These are phyloP conservation scores for Plumapathes pennacea DNA, from an alignment of 92 coral and sea anemone species.

Conservation along the genomic window DNA sequence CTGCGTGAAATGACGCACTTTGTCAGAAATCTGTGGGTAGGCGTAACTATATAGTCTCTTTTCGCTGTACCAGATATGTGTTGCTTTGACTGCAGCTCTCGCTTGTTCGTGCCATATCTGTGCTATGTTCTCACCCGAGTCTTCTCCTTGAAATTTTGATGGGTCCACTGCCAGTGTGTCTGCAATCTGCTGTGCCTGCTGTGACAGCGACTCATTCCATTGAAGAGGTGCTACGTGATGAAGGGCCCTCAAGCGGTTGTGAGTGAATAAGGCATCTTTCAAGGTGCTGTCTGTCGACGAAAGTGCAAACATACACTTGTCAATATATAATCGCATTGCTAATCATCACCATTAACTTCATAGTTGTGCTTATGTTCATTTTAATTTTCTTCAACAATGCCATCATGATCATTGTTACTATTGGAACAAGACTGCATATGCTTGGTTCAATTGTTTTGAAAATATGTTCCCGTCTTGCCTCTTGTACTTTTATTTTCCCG, in stretches of 20 bases:
- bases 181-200: conserved; percentile 73
- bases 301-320: neutral
- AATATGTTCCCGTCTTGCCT: no score
- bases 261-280: conserved; percentile 74
- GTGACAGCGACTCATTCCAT: conserved; percentile 77
- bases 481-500: no score
- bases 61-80: conserved; percentile 86
- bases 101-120: conserved; percentile 91
- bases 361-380: no score
- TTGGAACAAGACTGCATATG: no score
- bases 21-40: conserved; percentile 63
- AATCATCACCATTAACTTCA: neutral
- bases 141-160: conserved; percentile 63
- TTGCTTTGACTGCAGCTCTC: conserved; percentile 80
- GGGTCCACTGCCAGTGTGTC: conserved; percentile 79
- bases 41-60: conserved; percentile 68
- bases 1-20: conserved; percentile 73
- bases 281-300: conserved; percentile 83
- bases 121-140: conserved; percentile 82
- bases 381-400: no score
- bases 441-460: no score
- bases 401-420: no score
- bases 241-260: conserved; percentile 70
- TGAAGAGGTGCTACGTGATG: conserved; percentile 77
- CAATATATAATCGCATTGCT: neutral